phyloP scores from a whole-genome alignment of 2,113 vertebrate species.

The Panthera uncia region DNA sequence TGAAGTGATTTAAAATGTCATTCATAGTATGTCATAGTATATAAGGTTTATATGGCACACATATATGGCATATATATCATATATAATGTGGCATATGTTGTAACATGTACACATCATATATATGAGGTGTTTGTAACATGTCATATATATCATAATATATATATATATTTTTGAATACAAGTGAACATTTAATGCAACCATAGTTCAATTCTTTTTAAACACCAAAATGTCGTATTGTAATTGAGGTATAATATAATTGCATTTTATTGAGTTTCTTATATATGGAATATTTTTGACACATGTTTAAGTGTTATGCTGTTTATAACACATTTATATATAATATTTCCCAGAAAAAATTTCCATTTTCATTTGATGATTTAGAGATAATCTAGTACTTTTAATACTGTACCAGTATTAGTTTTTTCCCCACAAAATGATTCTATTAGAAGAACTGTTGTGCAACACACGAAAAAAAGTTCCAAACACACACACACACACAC shows the following conservation, averaged over 20 bases:
- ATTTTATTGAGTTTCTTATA: background rate
- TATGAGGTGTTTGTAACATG: background rate
- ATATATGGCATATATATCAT: background rate
- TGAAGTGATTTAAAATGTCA: background rate
- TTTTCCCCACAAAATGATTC: background rate
- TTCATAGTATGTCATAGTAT: background rate
- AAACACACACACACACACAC: too few species aligned
- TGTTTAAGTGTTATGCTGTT: background rate
- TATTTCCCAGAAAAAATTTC: background rate
- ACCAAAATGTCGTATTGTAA: conserved; percentile 63
- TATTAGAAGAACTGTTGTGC: background rate
- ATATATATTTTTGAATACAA: conserved; percentile 79
- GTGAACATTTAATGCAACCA: conserved; percentile 89
- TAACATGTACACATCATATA: background rate
- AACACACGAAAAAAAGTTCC: background rate
- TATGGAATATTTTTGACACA: background rate
- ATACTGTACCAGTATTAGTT: background rate
- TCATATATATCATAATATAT: background rate
- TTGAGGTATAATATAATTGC: background rate
- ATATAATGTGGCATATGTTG: background rate
- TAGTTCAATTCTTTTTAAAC: conserved; percentile 84
- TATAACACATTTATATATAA: background rate
- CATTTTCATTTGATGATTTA: background rate
- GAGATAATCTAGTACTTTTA: background rate
- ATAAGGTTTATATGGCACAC: background rate